Conservation (phyloP, 1,140 invertebrate species). For the Sycophila sp. region DNA sequence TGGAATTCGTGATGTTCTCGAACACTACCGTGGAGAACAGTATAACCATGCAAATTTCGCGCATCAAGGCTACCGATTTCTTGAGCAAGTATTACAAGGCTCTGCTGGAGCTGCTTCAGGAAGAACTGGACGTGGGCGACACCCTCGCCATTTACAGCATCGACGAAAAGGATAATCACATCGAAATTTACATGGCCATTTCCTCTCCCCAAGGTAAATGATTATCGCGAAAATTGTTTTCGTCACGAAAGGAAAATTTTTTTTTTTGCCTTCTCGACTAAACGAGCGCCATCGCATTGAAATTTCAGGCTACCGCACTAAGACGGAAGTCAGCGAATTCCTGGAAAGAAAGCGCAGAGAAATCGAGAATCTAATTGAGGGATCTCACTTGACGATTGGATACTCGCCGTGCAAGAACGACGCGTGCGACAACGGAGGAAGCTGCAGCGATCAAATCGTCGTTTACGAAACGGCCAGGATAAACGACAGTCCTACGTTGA, state of each 20-base stretch:
- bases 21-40: slow-evolving; percentile 86
- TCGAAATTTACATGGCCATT: slow-evolving; percentile 75
- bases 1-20: slow-evolving; percentile 83
- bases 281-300: slow-evolving; percentile 1
- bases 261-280: not conserved
- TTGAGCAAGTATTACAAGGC: slow-evolving; percentile 78
- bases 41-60: slow-evolving; percentile 78
- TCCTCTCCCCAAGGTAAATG: slow-evolving; percentile 58
- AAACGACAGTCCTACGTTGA: slow-evolving; percentile 79
- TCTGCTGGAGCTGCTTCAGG: slow-evolving; percentile 77
- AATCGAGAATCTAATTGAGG: slow-evolving; percentile 72
- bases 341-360: slow-evolving; percentile 73
- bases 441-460: slow-evolving; percentile 78
- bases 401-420: slow-evolving; percentile 76
- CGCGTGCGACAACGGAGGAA: slow-evolving; percentile 79
- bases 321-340: slow-evolving; percentile 72
- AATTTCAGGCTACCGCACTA: slow-evolving; percentile 68
- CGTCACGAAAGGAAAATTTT: too few species aligned
- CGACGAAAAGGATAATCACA: slow-evolving; percentile 71
- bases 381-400: slow-evolving; percentile 69
- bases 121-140: slow-evolving; percentile 72
- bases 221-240: too few species aligned
- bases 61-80: slow-evolving; percentile 79
- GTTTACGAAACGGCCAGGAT: slow-evolving; percentile 77
- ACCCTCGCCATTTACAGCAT: slow-evolving; percentile 78